phyloP scores from a whole-genome alignment of 2,888 invertebrate species.

The Nemurella pictetii region DNA sequence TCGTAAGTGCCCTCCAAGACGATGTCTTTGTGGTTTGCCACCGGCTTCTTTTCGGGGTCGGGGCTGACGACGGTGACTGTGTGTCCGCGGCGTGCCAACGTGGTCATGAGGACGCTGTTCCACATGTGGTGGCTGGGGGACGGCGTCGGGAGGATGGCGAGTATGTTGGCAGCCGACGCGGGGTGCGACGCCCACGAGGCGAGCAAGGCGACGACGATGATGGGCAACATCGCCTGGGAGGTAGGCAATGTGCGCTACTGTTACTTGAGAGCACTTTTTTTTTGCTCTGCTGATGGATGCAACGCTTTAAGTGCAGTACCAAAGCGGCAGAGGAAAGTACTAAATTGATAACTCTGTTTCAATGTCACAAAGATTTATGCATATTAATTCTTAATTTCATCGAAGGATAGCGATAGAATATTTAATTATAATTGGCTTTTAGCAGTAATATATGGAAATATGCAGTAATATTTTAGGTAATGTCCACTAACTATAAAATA shows the following conservation, averaged over 20 bases:
- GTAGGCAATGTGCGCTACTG: not conserved
- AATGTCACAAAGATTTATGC: too few species aligned
- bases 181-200: not conserved
- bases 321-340: not conserved
- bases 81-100: conserved; percentile 36
- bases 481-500: too few species aligned
- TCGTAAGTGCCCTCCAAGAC: conserved; percentile 37
- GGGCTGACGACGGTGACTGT: conserved; percentile 39
- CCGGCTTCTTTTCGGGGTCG: conserved; percentile 36
- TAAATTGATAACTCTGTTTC: not conserved
- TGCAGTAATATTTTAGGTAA: too few species aligned
- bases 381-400: too few species aligned
- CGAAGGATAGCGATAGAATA: too few species aligned
- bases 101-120: conserved; percentile 36
- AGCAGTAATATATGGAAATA: too few species aligned
- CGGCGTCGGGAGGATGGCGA: conserved; percentile 35
- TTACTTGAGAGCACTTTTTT: not conserved
- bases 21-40: conserved; percentile 35
- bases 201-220: not conserved
- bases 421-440: too few species aligned
- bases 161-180: conserved; percentile 28
- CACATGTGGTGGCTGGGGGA: conserved; percentile 40
- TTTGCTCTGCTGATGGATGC: too few species aligned
- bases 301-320: not conserved
- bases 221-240: not conserved